Percentiles rank a stretch among this genome's conserved stretches.
phyloP scores from a whole-genome alignment of 2,113 vertebrate genomes.

The Syngnathoides biaculeatus region DNA sequence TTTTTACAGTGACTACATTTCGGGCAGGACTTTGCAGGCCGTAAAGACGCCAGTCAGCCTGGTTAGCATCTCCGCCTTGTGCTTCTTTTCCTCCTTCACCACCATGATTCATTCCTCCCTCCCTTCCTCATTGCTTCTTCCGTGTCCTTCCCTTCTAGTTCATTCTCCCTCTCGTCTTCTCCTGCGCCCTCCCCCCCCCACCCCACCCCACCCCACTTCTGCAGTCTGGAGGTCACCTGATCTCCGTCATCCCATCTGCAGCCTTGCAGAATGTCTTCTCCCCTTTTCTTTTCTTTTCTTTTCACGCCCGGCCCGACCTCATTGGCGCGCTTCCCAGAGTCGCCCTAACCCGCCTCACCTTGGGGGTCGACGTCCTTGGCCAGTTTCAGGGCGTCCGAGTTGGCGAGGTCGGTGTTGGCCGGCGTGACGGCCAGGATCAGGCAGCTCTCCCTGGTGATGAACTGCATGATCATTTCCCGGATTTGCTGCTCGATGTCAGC shows the following conservation, averaged over 20 bases:
- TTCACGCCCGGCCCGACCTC: no score
- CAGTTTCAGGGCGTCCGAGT: slow-evolving; percentile 90
- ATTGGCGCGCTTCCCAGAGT: neutral
- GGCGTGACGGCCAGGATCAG: slow-evolving; percentile 91
- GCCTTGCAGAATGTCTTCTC: neutral
- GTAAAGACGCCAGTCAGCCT: no score
- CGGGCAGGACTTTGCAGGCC: no score
- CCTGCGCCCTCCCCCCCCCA: slow-evolving; percentile 8
- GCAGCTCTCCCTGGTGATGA: slow-evolving; percentile 88
- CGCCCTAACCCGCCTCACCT: slow-evolving; percentile 75
- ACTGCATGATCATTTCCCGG: slow-evolving; percentile 95
- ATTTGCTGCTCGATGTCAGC: slow-evolving; percentile 91
- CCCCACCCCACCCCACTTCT: no score
- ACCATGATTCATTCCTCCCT: slow-evolving; percentile 13
- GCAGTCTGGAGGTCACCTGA: slow-evolving; percentile 35
- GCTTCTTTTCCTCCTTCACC: slow-evolving; percentile 1
- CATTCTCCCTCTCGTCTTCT: neutral
- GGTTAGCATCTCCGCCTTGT: slow-evolving; percentile 6
- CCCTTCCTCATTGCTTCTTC: slow-evolving; percentile 18
- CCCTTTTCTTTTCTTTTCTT: neutral
- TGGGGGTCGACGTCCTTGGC: slow-evolving; percentile 93
- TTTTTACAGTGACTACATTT: no score
- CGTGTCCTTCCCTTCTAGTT: neutral
- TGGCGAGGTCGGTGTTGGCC: slow-evolving; percentile 91
- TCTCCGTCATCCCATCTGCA: neutral